Base-by-base conservation (phyloP, 2,888 invertebrate species). In the Drosophila merina region DNA sequence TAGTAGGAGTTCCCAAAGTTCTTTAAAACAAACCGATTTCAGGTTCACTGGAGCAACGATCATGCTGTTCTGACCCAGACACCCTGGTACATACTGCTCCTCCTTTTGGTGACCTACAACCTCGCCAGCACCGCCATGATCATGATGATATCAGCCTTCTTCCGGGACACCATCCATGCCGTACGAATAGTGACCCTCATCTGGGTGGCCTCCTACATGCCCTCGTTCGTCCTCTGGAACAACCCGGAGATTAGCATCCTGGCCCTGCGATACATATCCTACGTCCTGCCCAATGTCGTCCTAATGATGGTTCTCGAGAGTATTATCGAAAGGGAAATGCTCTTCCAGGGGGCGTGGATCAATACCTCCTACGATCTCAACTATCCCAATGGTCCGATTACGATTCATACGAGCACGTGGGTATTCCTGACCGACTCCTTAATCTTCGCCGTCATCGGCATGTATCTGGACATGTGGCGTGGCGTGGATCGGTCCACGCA, bases 101-200 rank as follows among this genome's bases (percentile, higher is more conserved):
- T 96, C 45, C 95, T 95, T 82, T 79, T 97, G 3, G 75, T 94
- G 10, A 89, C 95, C 49, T 97, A 96, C 87, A 91, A 95, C 56
- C 92, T 94, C 58, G 93, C 95, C 44, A 93, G 93, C 26, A 95
- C 96, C 72, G 94, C 94, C 49, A 95, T 96, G 89, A 94, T 95
- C 84, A 95, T 96, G 89, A 94, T 95, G 92, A 90, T 96, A 12
- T 95, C 96, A 75, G 94, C 95, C 2, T 94, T 96, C 78, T 97
- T 96, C 90, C 94, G 94, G 2, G 95, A 94, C 94, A 96, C 95
- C 0, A 95, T 94, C 79, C 94, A 94, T 5, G 96, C 96, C 10
- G 94, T 96, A 0, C 93, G 95, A 8, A 94, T 95, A 12, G 93
- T 94, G 12, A 96, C 95, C 0, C 91, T 96, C 4, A 85, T 95